These are phyloP conservation scores for Aphodius granarius DNA, from an alignment of 2,888 invertebrate species.

Conservation along the genomic window DNA sequence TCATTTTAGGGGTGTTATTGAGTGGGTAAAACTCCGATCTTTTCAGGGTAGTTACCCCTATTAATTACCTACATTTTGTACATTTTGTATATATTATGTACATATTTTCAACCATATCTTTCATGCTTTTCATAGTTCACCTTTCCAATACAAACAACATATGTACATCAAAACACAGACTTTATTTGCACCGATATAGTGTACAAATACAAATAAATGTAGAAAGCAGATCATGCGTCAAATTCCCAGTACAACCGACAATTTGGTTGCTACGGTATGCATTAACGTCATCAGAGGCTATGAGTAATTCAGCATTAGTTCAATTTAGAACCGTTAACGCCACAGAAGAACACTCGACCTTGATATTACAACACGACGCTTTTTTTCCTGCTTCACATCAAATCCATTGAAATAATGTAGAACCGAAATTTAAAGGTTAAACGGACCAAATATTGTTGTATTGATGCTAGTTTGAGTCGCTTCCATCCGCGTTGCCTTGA, in stretches of 20 bases:
- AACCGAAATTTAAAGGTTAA: not conserved
- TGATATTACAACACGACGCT: not conserved
- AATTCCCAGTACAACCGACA: not conserved
- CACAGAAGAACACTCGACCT: not conserved
- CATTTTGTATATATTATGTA: not conserved
- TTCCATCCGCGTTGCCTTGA: slow-evolving; percentile 12
- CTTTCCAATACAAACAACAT: not conserved
- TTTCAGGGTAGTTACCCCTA: too few relatives aligned
- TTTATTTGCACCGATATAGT: not conserved
- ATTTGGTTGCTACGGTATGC: not conserved
- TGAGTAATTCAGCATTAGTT: not conserved
- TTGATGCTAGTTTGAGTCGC: slow-evolving; percentile 11
- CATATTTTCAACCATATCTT: not conserved
- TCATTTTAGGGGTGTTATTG: too few relatives aligned
- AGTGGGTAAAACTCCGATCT: too few relatives aligned
- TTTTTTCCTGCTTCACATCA: not conserved
- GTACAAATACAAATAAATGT: not conserved
- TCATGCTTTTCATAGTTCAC: not conserved
- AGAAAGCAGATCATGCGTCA: not conserved
- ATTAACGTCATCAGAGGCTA: not conserved
- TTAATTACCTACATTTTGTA: too few relatives aligned
- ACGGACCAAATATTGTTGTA: slow-evolving; percentile 3
- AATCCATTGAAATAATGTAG: not conserved
- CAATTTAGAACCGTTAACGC: not conserved
- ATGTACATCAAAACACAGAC: not conserved